These are phyloP conservation scores for Pangasius sanitwongsei DNA, from an alignment of 2,797 vertebrate species.

Conservation along the genomic window DNA sequence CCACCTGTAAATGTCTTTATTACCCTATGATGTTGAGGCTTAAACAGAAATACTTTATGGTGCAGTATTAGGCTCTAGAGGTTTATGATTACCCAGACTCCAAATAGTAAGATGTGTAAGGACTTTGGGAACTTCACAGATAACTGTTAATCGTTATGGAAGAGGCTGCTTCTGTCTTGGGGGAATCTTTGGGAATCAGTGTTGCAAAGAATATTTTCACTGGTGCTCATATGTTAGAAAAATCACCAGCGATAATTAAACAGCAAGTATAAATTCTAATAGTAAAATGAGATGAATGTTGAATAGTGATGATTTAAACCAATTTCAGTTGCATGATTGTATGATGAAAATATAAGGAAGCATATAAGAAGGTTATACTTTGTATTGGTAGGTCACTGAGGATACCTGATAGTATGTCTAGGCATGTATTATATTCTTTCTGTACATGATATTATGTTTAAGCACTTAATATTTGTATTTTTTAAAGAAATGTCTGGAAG, in stretches of 20 bases:
- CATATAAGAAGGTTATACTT: not conserved
- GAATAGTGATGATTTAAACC: not conserved
- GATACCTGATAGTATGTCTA: not conserved
- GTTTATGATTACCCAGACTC: conserved; percentile 68
- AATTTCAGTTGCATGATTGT: not conserved
- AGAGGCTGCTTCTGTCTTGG: conserved; percentile 42
- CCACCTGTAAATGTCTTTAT: conserved; percentile 56
- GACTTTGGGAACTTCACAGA: conserved; percentile 54
- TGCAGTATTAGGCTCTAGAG: conserved; percentile 59
- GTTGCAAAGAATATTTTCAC: not conserved
- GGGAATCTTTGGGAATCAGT: conserved; percentile 18
- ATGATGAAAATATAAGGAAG: not conserved
- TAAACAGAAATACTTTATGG: conserved; percentile 60
- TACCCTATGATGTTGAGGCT: conserved; percentile 54
- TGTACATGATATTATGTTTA: not conserved
- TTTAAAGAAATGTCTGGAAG: conserved; percentile 4
- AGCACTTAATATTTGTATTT: not conserved
- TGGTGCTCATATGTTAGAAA: not conserved
- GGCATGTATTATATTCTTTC: not conserved
- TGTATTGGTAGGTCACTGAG: not conserved
- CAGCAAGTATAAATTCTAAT: not conserved
- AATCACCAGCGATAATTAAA: not conserved
- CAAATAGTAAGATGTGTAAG: conserved; percentile 59
- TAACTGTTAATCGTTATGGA: conserved; percentile 62
- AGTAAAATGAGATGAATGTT: not conserved